Evolutionary conservation across 2,888 invertebrate species (phyloP).

Genomic region (Thera britannica): DNA sequence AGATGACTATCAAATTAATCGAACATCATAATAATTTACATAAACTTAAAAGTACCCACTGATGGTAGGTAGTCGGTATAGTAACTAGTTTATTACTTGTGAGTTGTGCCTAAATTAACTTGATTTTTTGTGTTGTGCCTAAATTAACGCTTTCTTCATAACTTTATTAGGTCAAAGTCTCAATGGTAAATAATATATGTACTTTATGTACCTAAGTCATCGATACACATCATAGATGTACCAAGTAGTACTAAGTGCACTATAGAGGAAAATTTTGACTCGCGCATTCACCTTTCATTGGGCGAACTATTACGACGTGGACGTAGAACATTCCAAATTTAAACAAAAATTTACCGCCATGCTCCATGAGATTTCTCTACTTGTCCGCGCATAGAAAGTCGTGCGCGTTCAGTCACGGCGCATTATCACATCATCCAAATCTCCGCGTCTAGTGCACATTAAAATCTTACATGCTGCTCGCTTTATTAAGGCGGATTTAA

Average conservation of each 20-base stretch:
- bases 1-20: conserved; percentile 36
- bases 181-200: not conserved
- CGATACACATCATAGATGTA: not conserved
- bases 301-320: conserved; percentile 36
- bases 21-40: conserved; percentile 2
- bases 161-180: too few relatives aligned
- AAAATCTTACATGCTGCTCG: conserved; percentile 80
- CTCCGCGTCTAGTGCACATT: conserved; percentile 74
- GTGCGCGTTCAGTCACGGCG: conserved; percentile 75
- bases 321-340: conserved; percentile 56
- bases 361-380: conserved; percentile 53
- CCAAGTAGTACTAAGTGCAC: not conserved
- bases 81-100: not conserved
- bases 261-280: conserved; percentile 12
- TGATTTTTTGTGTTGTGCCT: too few relatives aligned
- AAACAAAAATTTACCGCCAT: conserved; percentile 56
- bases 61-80: not conserved
- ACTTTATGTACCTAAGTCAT: too few relatives aligned
- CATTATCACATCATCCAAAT: conserved; percentile 81
- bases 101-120: too few relatives aligned
- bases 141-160: too few relatives aligned
- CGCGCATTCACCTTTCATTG: conserved; percentile 38
- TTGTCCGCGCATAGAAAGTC: conserved; percentile 76
- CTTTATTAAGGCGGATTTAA: conserved; percentile 76
- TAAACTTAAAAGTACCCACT: not conserved